Evolutionary conservation across 1,140 invertebrate genomes (phyloP).

Genomic region (Ceratitis capitata): DNA sequence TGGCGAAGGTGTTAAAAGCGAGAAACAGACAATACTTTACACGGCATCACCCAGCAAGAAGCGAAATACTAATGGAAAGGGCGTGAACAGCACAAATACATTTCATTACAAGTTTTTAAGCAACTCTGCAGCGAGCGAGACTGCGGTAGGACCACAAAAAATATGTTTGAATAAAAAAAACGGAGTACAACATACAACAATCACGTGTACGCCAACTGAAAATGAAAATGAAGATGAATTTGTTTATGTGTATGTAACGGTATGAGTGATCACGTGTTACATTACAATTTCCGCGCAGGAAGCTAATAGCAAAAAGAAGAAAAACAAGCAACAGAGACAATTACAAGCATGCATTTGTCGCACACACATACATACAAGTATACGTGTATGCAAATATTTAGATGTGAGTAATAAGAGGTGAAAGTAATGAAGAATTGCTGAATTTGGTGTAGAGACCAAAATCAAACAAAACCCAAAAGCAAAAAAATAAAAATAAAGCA

Average conservation of each 20-base stretch:
- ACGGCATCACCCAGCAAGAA: background rate
- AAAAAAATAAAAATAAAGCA: background rate
- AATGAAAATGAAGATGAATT: background rate
- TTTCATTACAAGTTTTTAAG: background rate
- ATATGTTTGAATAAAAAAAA: background rate
- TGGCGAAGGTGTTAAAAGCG: background rate
- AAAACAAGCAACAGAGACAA: background rate
- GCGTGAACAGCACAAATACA: background rate
- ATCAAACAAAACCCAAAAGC: background rate
- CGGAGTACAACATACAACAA: background rate
- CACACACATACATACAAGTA: background rate
- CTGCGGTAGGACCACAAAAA: background rate
- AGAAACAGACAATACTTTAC: background rate
- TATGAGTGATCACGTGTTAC: conserved; percentile 14
- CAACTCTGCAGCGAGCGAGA: background rate
- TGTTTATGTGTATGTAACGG: background rate
- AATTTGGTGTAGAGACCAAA: background rate
- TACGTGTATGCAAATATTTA: background rate
- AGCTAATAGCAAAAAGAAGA: background rate
- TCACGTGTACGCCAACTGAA: background rate
- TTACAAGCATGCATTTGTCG: background rate
- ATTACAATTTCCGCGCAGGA: conserved; percentile 32
- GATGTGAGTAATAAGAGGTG: background rate
- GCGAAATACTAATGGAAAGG: background rate
- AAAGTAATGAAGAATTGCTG: conserved; percentile 2